Evolutionary conservation across 2,888 invertebrate genomes (phyloP).

Genomic region (Buathra laborator): DNA sequence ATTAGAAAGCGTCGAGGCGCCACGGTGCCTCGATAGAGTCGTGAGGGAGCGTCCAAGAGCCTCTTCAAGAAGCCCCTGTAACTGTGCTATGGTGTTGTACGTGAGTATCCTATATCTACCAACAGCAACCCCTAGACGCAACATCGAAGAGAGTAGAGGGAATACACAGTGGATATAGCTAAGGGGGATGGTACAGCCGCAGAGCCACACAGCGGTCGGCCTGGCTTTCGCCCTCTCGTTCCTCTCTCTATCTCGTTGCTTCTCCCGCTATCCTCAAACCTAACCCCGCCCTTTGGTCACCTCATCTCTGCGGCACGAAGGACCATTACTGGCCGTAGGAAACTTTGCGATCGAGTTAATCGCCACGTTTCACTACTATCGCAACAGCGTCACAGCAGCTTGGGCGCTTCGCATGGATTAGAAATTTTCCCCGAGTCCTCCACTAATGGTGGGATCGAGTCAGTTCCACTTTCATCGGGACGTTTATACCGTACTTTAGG

Average conservation of each 20-base stretch:
- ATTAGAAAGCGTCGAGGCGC: slow-evolving; percentile 56
- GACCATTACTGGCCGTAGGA: slow-evolving; percentile 61
- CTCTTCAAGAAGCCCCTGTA: slow-evolving; percentile 72
- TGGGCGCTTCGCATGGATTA: slow-evolving; percentile 39
- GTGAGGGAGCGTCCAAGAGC: slow-evolving; percentile 68
- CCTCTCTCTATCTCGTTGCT: slow-evolving; percentile 32
- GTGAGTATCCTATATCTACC: slow-evolving; percentile 34
- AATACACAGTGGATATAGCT: slow-evolving; percentile 19
- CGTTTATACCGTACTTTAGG: background rate
- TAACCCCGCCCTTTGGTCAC: background rate
- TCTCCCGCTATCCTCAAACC: slow-evolving; percentile 17
- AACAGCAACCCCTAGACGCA: slow-evolving; percentile 24
- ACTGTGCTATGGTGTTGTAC: slow-evolving; percentile 34
- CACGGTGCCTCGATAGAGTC: slow-evolving; percentile 44
- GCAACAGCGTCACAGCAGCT: slow-evolving; percentile 42
- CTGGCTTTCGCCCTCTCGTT: slow-evolving; percentile 43
- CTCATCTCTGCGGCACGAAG: slow-evolving; percentile 42
- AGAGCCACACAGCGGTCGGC: slow-evolving; percentile 56
- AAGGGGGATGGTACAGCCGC: slow-evolving; percentile 37
- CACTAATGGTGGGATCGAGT: slow-evolving; percentile 2
- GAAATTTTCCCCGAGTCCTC: slow-evolving; percentile 47
- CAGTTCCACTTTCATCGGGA: background rate
- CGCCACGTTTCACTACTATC: slow-evolving; percentile 50
- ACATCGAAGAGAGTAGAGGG: slow-evolving; percentile 8
- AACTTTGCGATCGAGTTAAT: slow-evolving; percentile 64